These are phyloP conservation scores for Poeciliopsis infans DNA, from an alignment of 2,797 vertebrate genomes.

Conservation along the genomic window DNA sequence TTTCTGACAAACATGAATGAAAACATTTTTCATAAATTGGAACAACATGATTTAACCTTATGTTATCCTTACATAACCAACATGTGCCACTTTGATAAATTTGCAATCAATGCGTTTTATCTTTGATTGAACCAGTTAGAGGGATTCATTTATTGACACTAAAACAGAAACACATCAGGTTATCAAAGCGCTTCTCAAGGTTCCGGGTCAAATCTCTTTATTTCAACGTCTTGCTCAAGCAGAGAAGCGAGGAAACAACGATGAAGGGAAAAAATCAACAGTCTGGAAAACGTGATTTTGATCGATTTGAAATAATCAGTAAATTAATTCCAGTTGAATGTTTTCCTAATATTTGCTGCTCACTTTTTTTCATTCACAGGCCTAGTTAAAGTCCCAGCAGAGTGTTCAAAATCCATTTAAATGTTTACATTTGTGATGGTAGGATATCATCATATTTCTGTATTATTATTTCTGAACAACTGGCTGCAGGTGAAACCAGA, in stretches of 20 bases:
- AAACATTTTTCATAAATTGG: too few relatives aligned
- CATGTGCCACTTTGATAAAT: background rate
- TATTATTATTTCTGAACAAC: too few relatives aligned
- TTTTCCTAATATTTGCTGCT: background rate
- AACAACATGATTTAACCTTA: too few relatives aligned
- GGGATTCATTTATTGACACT: background rate
- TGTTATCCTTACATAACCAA: too few relatives aligned
- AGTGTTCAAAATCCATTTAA: background rate
- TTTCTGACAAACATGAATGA: background rate
- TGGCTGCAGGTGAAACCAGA: background rate
- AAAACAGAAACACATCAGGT: background rate
- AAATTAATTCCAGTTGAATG: background rate
- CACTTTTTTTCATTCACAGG: background rate
- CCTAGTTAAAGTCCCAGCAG: background rate
- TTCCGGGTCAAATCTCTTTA: background rate
- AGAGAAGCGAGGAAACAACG: background rate
- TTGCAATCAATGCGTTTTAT: background rate
- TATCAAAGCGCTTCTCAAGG: background rate
- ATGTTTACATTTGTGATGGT: background rate
- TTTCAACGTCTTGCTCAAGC: background rate
- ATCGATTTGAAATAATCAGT: background rate
- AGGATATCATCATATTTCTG: background rate
- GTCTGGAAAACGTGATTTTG: background rate
- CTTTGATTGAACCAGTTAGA: background rate
- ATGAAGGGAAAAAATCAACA: too few relatives aligned